A percentile compares a stretch with the other conserved stretches of the same genome.
Conservation (phyloP, 1,140 invertebrate species). For the Sarcophaga bullata region DNA sequence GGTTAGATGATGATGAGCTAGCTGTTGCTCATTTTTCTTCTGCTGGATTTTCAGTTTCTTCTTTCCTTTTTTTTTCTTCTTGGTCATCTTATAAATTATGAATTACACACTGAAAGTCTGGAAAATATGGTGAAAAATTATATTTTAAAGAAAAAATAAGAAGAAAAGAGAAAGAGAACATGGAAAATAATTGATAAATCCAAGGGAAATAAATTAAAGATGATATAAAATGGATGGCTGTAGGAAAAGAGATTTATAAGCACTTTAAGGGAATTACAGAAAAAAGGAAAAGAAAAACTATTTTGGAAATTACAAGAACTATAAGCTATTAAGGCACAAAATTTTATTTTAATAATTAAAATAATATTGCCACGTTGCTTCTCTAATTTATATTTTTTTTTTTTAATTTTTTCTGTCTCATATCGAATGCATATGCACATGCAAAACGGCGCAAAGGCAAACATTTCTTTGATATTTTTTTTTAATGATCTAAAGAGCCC, state of each 20-base stretch:
- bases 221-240: background rate
- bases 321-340: no score
- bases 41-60: background rate
- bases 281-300: background rate
- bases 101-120: background rate
- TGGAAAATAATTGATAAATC: no score
- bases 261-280: background rate
- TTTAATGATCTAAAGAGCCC: conserved; percentile 34
- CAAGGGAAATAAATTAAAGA: background rate
- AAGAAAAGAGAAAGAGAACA: no score
- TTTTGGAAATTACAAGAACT: background rate
- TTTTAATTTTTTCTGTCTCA: no score
- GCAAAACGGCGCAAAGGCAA: background rate
- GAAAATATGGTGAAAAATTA: conserved; percentile 10
- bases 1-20: background rate
- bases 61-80: background rate
- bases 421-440: no score
- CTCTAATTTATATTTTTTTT: no score
- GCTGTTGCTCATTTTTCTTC: no score
- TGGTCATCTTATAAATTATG: conserved; percentile 25
- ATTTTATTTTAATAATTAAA: no score
- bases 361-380: no score
- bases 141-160: background rate
- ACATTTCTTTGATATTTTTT: conserved; percentile 25
- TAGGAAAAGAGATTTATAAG: background rate